Evolutionary conservation across 1,140 invertebrate species (phyloP).

Genomic region (Phymastichus coffea): DNA sequence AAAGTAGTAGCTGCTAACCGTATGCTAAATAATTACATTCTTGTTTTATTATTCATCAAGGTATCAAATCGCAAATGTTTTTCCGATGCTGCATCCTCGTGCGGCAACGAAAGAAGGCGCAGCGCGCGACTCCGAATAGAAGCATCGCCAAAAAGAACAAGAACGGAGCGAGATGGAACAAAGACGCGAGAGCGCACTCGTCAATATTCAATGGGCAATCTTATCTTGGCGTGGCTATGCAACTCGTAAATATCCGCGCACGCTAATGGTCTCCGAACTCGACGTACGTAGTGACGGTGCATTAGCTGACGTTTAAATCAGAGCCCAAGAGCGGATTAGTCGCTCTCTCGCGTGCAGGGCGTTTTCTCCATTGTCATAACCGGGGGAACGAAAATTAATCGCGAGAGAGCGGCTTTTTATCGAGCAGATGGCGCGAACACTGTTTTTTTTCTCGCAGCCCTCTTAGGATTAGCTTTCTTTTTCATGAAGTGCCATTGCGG

Average conservation of each 20-base stretch:
- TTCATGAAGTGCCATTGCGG: too few relatives aligned
- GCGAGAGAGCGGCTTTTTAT: slow-evolving; percentile 1
- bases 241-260: slow-evolving; percentile 35
- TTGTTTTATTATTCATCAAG: too few relatives aligned
- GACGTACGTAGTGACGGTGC: slow-evolving; percentile 30
- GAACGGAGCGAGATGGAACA: too few relatives aligned
- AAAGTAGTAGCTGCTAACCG: too few relatives aligned
- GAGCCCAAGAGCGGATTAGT: slow-evolving; percentile 17
- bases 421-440: slow-evolving; percentile 16
- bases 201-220: slow-evolving; percentile 33
- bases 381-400: too few relatives aligned
- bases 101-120: too few relatives aligned
- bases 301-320: slow-evolving; percentile 42
- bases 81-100: too few relatives aligned
- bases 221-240: slow-evolving; percentile 29
- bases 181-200: slow-evolving; percentile 18
- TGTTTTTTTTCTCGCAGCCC: too few relatives aligned
- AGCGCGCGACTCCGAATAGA: background rate
- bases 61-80: too few relatives aligned
- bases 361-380: slow-evolving; percentile 20
- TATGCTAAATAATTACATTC: too few relatives aligned
- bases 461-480: too few relatives aligned
- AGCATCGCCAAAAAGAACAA: background rate
- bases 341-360: slow-evolving; percentile 12
- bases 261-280: slow-evolving; percentile 26